Conservation (phyloP, 2,888 invertebrate species). For the Nomada ferruginata region DNA sequence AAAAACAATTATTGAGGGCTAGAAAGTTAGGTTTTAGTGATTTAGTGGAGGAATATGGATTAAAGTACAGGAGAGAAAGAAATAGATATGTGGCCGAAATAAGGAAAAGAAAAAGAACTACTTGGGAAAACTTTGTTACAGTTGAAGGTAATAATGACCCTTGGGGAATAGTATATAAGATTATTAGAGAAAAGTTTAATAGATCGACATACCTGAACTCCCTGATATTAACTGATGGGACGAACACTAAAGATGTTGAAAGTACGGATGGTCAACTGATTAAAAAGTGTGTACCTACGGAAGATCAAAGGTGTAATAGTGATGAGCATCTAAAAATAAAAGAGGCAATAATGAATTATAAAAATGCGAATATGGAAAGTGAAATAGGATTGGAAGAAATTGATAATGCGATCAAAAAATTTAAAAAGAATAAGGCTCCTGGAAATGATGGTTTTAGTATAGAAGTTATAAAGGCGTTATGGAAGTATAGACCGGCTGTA, state of each 20-base stretch:
- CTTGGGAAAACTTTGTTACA: constrained; percentile 19
- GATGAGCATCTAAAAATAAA: no score
- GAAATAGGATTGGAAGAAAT: neutral
- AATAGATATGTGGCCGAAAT: constrained; percentile 5
- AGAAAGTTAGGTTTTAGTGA: neutral
- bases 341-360: neutral
- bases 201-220: no score
- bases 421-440: neutral
- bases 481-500: neutral
- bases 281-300: no score
- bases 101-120: neutral
- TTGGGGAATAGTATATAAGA: no score
- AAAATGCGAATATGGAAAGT: constrained; percentile 1
- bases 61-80: neutral
- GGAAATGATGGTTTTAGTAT: neutral
- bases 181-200: no score
- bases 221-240: no score
- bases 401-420: neutral
- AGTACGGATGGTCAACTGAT: no score
- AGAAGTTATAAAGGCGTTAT: neutral
- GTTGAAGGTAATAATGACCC: constrained; percentile 1
- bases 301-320: constrained; percentile 3
- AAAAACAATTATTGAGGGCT: neutral
- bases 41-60: neutral
- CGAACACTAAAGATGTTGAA: no score